Conservation (phyloP, 2,113 vertebrate genomes). For the Halcyon malimbica region DNA sequence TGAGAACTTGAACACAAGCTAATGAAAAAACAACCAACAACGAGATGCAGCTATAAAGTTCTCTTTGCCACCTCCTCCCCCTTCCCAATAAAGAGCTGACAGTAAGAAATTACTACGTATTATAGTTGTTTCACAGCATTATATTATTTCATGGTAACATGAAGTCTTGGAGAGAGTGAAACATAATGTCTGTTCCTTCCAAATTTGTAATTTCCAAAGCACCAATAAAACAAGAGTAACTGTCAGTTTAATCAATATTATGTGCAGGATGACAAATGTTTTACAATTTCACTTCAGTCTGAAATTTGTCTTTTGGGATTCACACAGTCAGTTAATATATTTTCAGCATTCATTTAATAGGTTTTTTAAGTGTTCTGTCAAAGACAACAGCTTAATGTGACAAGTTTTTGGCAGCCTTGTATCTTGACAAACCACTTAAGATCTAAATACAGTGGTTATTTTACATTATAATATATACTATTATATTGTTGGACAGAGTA, state of each 20-base stretch:
- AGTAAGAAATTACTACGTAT: neutral
- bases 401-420: neutral
- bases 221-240: conserved; percentile 32
- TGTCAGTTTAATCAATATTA: conserved; percentile 50
- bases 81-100: neutral
- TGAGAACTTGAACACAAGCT: neutral
- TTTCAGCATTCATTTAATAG: neutral
- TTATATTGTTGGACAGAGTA: neutral
- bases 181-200: neutral
- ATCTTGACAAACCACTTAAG: neutral
- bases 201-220: conserved; percentile 22
- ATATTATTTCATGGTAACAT: conserved; percentile 7
- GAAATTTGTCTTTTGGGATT: conserved; percentile 37
- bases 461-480: neutral
- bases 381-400: neutral
- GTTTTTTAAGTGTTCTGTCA: conserved; percentile 8
- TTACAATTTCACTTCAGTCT: conserved; percentile 24
- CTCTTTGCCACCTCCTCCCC: neutral
- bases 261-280: conserved; percentile 15
- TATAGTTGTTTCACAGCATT: neutral
- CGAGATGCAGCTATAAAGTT: neutral
- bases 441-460: neutral
- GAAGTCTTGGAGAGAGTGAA: neutral
- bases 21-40: neutral
- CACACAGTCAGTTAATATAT: neutral